Evolutionary conservation across 23 tunicate genomes (phyloP).

Genomic region (Botrylloides violaceus): DNA sequence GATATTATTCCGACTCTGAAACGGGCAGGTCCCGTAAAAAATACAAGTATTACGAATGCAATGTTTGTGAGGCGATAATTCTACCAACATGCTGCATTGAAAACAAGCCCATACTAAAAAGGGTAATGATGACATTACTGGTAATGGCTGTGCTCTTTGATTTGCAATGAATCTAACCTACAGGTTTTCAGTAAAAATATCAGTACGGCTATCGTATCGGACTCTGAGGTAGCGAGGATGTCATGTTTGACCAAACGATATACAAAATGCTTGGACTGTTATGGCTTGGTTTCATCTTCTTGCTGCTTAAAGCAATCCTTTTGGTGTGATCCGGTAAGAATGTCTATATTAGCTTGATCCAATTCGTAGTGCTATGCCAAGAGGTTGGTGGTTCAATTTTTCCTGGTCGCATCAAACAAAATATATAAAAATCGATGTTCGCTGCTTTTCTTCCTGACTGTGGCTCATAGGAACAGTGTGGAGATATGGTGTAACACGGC

Average conservation of each 20-base stretch:
- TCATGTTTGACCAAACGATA: neutral
- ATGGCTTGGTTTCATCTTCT: neutral
- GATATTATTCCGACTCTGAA: neutral
- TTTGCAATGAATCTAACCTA: neutral
- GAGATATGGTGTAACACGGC: too few species aligned
- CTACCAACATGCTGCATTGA: neutral
- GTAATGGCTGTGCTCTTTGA: neutral
- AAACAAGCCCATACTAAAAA: neutral
- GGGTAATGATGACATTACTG: neutral
- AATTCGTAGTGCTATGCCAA: too few species aligned
- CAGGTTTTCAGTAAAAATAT: neutral
- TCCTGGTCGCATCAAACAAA: too few species aligned
- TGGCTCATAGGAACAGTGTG: too few species aligned
- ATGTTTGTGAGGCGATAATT: neutral
- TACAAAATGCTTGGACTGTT: neutral
- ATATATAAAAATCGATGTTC: too few species aligned
- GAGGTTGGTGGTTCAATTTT: too few species aligned
- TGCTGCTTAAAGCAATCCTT: neutral
- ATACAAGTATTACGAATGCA: neutral
- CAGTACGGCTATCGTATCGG: neutral
- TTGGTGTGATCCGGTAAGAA: neutral
- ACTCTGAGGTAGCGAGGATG: slow-evolving; percentile 1
- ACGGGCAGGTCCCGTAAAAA: neutral
- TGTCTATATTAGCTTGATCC: too few species aligned
- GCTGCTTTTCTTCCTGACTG: too few species aligned